Evolutionary conservation across 2,113 vertebrate species (phyloP).

Genomic region (Thymallus thymallus): DNA sequence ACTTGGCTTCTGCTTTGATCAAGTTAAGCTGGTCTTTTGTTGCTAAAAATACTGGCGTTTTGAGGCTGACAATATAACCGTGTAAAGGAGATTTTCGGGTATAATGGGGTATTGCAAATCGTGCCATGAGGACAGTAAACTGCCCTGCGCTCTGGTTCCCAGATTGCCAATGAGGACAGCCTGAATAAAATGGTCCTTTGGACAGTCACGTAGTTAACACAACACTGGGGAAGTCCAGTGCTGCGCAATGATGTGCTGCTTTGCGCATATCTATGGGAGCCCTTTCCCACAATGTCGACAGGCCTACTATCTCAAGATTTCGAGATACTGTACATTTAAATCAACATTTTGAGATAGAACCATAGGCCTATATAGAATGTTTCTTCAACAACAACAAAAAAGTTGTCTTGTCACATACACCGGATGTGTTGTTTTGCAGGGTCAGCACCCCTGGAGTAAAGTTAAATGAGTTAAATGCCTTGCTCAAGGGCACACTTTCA

Average conservation of each 20-base stretch:
- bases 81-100: slow-evolving; percentile 70
- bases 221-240: slow-evolving; percentile 66
- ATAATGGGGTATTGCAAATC: slow-evolving; percentile 71
- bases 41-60: slow-evolving; percentile 60
- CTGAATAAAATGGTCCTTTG: slow-evolving; percentile 51
- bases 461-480: no score
- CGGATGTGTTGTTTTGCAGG: no score
- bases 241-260: slow-evolving; percentile 69
- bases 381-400: no score
- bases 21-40: slow-evolving; percentile 68
- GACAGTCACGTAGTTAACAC: slow-evolving; percentile 58
- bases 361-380: no score
- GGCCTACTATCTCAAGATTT: no score
- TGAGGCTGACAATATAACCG: slow-evolving; percentile 65
- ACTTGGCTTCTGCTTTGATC: slow-evolving; percentile 66
- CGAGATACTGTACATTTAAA: no score
- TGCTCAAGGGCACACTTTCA: no score
- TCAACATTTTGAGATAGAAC: no score
- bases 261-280: slow-evolving; percentile 54
- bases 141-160: slow-evolving; percentile 57
- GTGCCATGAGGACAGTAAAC: slow-evolving; percentile 66
- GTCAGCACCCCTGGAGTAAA: no score
- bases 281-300: no score
- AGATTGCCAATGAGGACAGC: slow-evolving; percentile 47
- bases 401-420: no score